Percentiles rank a stretch among this genome's conserved stretches.
Evolutionary conservation across 1,140 invertebrate genomes (phyloP).

Genomic region (Drosophila repletoides): DNA sequence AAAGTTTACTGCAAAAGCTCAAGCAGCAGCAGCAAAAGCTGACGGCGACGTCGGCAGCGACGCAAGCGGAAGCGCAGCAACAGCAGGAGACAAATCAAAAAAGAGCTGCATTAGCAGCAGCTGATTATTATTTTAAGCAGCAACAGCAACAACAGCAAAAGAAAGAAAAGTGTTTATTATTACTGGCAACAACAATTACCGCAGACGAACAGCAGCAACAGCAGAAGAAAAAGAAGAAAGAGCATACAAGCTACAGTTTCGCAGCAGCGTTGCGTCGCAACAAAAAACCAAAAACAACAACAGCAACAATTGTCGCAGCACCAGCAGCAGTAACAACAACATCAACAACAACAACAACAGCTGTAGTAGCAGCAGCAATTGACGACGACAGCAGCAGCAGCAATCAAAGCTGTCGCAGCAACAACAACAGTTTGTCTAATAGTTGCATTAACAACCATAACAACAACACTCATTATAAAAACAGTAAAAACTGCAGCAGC

Average conservation of each 20-base stretch:
- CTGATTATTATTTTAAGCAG: constrained; percentile 66
- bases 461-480: constrained; percentile 68
- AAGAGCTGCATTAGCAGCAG: constrained; percentile 27
- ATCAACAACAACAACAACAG: neutral
- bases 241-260: constrained; percentile 60
- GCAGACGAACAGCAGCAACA: constrained; percentile 37
- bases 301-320: neutral
- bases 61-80: constrained; percentile 21
- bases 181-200: constrained; percentile 35
- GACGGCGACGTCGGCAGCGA: constrained; percentile 5
- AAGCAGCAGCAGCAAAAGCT: constrained; percentile 57
- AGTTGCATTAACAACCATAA: constrained; percentile 69
- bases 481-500: constrained; percentile 64
- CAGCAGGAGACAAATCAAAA: constrained; percentile 38
- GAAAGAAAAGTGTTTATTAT: constrained; percentile 50
- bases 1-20: constrained; percentile 63
- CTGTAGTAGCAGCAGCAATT: constrained; percentile 8
- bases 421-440: constrained; percentile 64
- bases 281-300: constrained; percentile 64
- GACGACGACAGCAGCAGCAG: constrained; percentile 53
- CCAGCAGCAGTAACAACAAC: neutral
- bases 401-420: constrained; percentile 39
- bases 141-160: constrained; percentile 39
- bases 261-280: constrained; percentile 59
- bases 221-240: constrained; percentile 61